phyloP scores from a whole-genome alignment of 35 echinoderm and acorn worm species.

The Ophioderma brevispina region DNA sequence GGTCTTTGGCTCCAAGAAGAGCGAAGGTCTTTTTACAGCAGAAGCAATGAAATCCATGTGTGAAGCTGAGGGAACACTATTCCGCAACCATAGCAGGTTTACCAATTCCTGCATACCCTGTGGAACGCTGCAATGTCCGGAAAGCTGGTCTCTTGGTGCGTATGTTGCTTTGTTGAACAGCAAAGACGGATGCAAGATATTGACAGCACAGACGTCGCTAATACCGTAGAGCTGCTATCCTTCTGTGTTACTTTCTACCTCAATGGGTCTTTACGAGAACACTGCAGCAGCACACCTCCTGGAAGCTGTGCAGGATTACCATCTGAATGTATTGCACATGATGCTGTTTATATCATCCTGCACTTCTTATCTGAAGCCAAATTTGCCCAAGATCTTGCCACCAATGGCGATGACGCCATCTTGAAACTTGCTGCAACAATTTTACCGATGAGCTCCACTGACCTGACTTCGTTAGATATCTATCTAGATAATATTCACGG shows the following conservation, averaged over 20 bases:
- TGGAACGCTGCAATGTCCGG: not conserved
- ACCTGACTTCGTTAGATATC: conserved; percentile 16
- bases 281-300: not conserved
- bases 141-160: conserved; percentile 78
- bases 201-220: conserved; percentile 40
- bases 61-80: conserved; percentile 3
- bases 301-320: conserved; percentile 15
- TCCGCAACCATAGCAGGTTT: conserved; percentile 18
- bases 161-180: conserved; percentile 64
- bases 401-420: not conserved
- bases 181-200: conserved; percentile 69
- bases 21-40: not conserved
- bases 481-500: conserved; percentile 62
- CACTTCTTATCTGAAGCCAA: conserved; percentile 34
- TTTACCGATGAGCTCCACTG: conserved; percentile 2
- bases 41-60: conserved; percentile 39
- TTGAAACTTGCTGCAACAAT: conserved; percentile 22
- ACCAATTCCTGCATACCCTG: not conserved
- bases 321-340: conserved; percentile 32
- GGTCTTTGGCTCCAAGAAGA: conserved; percentile 28
- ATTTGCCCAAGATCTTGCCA: conserved; percentile 19
- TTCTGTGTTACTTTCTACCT: conserved; percentile 35
- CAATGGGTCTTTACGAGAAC: not conserved
- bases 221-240: conserved; percentile 4
- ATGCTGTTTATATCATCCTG: conserved; percentile 62